Evolutionary conservation across 2,113 vertebrate species (phyloP), one percentile per base, ranked within the genome.

Genomic region (Oncorhynchus gorbuscha): DNA sequence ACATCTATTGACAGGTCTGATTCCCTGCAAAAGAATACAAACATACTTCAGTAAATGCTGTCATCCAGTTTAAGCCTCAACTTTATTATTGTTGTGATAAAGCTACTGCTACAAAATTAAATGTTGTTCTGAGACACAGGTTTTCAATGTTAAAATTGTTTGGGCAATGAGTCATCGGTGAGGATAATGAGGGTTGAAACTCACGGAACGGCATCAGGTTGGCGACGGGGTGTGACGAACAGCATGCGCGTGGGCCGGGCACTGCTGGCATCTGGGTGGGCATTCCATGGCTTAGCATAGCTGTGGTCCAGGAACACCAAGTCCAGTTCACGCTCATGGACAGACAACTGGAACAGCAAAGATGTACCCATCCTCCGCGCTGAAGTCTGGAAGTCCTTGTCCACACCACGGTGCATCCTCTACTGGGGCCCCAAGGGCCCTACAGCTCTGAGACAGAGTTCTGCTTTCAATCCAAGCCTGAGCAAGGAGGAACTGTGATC

Each of bases 251-350:
- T 95, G 61, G 97, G 97, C n/a, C 96, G 93, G 67, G 96, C 95
- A 20, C 94, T 97, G 88, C 97, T 97, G 86, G 97, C 97, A 72
- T 99, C 97, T 0, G 97, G 97, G 82, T 98, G 97, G 22, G 97
- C 95, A 61, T 96, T 99, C 97, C 97, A 98, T 0, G 97, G 97
- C 71, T 98, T 99, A 86, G 97, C 96, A 87, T 99, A 99, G 88
- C 96, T 97, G 89, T 98, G 97, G 82, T 99, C 97, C 79, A 98
- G 89, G 82, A 96, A 98, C 0, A 99, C 97, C 76, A 99, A 87
- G 89, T 98, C 97, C 69, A 98, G 87, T 78, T 98, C 97, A 48
- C 97, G 88, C 69, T 99, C 97, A 1, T 99, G 97, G 26, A 93
- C 95, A 0, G 97, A 98, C 35, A 98, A 89, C 89, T 98, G 97